Evolutionary conservation across 2,113 vertebrate species (phyloP), one percentile per base, ranked within the genome.

Genomic region (Phocoena phocoena): DNA sequence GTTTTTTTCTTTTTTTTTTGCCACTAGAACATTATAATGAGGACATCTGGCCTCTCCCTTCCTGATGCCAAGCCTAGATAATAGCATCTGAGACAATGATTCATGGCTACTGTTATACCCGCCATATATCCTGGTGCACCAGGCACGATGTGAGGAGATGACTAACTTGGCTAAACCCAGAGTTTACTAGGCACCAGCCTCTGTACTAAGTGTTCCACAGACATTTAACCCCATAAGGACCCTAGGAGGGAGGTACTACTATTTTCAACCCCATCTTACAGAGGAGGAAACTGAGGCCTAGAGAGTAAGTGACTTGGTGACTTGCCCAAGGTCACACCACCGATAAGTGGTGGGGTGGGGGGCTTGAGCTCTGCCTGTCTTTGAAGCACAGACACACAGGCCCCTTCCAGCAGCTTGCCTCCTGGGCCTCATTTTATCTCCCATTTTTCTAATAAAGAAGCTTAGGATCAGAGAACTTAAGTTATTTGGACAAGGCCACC

Each of bases 101-200:
- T 31, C 50, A 76, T 4, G 23, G n/a, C 80, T 70, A 25, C 20
- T 15, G 6, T 60, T 55, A 38, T 13, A 63, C 13, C 68, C 36
- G 13, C 60, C 6, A 13, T 8, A 21, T 36, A 41, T 38, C 25
- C 53, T 0, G 0, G 33, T 55, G 17, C 13, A n/a, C 26, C 60
- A 15, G 12, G 28, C 41, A 25, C 13, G 26, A 31, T 53, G 13
- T 58, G 70, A 44, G 6, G 17, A 23, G 28, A 70, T 71, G 25
- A 28, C n/a, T 83, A 38, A 77, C 26, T 26, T 33, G 53, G 47
- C 55, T 55, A 21, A 68, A 33, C 55, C 41, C 44, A 41, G 18
- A 12, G 62, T 38, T 95, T 17, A 2, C 76, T 38, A 17, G 21
- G 17, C 86, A 26, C 5, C 25, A 63, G 14, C 6, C 68, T n/a